Evolutionary conservation across 2,113 vertebrate species (phyloP), one percentile per base, ranked within the genome.

Genomic region (Piaya cayana): DNA sequence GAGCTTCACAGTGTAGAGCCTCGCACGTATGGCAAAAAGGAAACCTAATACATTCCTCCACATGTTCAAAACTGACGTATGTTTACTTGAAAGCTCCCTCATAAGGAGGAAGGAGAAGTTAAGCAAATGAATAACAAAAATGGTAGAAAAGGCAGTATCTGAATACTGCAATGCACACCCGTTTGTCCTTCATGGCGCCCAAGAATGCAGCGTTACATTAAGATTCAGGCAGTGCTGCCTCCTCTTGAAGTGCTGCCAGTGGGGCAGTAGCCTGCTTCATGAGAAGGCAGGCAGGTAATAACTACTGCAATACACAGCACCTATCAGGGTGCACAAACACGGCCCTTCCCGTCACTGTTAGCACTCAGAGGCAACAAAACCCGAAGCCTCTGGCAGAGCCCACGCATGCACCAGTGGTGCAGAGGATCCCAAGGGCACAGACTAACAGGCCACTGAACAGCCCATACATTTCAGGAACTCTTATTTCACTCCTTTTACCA

Each of bases 11-110:
- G 65, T 32, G 43, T 2, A 52, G 6, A 63, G 52, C 37, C 47
- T 78, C 2, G 0, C 1, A 2, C 26, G 18, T 19, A 11, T 2
- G 11, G 36, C 49, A 75, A 37, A 62, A 79, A 67, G 7, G 12
- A 11, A 75, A 75, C 9, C 60, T 6, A 12, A 72, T 16, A 21
- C 20, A 26, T 15, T 17, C 56, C 75, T 86, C 50, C 39, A 14
- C 12, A 59, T 32, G 11, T 70, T 9, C 21, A 15, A 63, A 37
- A 19, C 17, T 15, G 18, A 36, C 9, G 3, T 1, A 11, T 26
- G 27, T 79, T 72, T 58, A 39, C 67, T 15, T 70, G n/a, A 70
- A 86, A 82, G 32, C 18, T 75, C 39, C 15, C 26, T 63, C 45
- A 32, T 3, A 55, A 18, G 15, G 11, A 64, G 21, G 36, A 13